Percentiles rank a stretch among this genome's conserved stretches.
phyloP scores from a whole-genome alignment of 2,797 vertebrate species.

The Rousettus madagascariensis region DNA sequence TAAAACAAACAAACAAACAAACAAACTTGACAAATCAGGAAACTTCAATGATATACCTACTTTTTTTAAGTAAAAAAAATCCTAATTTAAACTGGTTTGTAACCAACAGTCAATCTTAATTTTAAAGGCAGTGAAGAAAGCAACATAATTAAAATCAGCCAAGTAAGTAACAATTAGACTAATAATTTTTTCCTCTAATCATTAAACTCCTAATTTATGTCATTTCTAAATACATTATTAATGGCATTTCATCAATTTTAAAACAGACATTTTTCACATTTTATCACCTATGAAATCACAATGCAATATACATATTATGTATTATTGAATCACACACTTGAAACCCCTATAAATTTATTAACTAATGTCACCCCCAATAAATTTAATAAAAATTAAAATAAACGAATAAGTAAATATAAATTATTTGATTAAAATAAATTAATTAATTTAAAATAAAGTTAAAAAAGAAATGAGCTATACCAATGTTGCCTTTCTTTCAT shows the following conservation, averaged over 20 bases:
- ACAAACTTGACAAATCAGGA: neutral
- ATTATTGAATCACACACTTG: too few relatives aligned
- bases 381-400: too few relatives aligned
- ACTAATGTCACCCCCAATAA: too few relatives aligned
- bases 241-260: neutral
- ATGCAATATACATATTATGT: neutral
- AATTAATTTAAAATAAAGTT: too few relatives aligned
- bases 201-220: neutral
- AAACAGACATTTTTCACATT: neutral
- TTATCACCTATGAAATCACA: conserved; percentile 3
- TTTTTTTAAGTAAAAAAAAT: neutral
- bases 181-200: neutral
- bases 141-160: conserved; percentile 26
- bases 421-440: too few relatives aligned
- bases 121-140: neutral
- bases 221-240: neutral
- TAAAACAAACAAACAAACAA: neutral
- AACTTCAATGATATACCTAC: neutral
- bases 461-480: too few relatives aligned
- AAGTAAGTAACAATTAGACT: conserved; percentile 25
- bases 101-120: neutral
- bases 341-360: too few relatives aligned
- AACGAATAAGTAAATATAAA: too few relatives aligned
- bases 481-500: neutral
- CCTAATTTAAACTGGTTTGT: neutral